phyloP scores from a whole-genome alignment of 2,888 invertebrate genomes.

The Drosophila robusta region DNA sequence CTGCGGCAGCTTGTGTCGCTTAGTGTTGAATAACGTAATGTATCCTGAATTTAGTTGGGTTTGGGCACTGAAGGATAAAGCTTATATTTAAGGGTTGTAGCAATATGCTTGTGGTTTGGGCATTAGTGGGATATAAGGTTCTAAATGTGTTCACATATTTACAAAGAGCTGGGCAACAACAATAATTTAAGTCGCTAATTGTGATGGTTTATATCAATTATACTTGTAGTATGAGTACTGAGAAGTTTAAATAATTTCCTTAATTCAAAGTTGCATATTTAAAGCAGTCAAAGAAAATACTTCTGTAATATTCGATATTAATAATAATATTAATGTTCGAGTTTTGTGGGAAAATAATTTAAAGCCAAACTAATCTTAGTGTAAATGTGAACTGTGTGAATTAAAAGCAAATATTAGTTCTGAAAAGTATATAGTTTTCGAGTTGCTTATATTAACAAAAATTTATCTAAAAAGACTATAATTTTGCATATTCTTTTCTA shows the following conservation, averaged over 20 bases:
- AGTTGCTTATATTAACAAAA: not conserved
- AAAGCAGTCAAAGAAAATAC: too few relatives aligned
- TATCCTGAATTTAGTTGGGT: conserved; percentile 54
- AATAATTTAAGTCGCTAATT: conserved; percentile 48
- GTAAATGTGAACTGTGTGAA: too few relatives aligned
- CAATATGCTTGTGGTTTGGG: conserved; percentile 28
- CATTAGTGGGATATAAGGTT: conserved; percentile 45
- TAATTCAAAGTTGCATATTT: too few relatives aligned
- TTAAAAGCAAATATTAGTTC: too few relatives aligned
- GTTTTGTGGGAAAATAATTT: too few relatives aligned
- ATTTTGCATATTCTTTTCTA: conserved; percentile 20
- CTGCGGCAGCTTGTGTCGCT: conserved; percentile 60
- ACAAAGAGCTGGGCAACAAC: conserved; percentile 13
- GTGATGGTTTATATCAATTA: conserved; percentile 32
- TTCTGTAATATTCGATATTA: too few relatives aligned
- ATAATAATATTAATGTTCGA: too few relatives aligned
- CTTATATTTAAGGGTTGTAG: conserved; percentile 13
- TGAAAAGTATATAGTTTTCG: not conserved
- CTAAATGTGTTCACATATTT: conserved; percentile 47
- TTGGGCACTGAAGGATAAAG: not conserved
- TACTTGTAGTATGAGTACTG: not conserved
- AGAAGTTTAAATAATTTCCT: not conserved
- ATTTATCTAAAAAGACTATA: conserved; percentile 21
- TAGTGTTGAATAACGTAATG: conserved; percentile 66
- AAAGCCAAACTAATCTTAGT: too few relatives aligned